Conservation (phyloP, 2,797 vertebrate species). For the Sebastes kiyomatsui region DNA sequence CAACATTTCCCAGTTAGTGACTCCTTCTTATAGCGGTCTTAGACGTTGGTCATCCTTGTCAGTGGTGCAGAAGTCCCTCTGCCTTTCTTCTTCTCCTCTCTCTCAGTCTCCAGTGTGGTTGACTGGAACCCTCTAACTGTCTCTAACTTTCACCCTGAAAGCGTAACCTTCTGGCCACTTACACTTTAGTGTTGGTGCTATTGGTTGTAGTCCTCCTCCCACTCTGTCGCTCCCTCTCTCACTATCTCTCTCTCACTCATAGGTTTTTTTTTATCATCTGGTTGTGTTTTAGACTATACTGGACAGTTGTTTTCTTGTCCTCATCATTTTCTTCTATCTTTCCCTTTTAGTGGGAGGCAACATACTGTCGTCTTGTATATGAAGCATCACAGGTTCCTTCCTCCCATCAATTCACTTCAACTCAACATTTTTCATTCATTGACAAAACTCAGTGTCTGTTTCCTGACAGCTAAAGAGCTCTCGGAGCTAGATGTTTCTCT, state of each 20-base stretch:
- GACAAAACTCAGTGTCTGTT: constrained; percentile 12
- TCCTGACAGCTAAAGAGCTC: constrained; percentile 12
- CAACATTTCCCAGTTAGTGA: background rate
- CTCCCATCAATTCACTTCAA: background rate
- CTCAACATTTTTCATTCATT: constrained; percentile 22
- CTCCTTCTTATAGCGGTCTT: background rate
- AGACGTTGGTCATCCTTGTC: background rate
- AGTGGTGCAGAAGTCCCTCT: background rate
- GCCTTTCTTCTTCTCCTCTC: constrained; percentile 5
- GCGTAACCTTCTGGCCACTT: constrained; percentile 9
- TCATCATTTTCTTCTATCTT: background rate
- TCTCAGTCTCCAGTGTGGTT: constrained; percentile 1
- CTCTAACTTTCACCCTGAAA: constrained; percentile 2
- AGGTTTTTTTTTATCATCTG: background rate
- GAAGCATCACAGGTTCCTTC: background rate
- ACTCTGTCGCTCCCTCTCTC: background rate
- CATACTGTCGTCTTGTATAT: background rate
- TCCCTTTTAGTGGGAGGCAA: background rate
- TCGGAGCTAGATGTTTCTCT: constrained; percentile 6
- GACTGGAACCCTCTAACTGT: background rate
- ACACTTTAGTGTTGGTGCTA: constrained; percentile 14
- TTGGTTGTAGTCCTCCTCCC: constrained; percentile 36
- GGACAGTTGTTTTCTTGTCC: background rate
- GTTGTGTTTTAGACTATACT: background rate
- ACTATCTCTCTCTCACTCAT: background rate